These are phyloP conservation scores for Petrophora chlorosata DNA, from an alignment of 2,888 invertebrate genomes.

Conservation along the genomic window DNA sequence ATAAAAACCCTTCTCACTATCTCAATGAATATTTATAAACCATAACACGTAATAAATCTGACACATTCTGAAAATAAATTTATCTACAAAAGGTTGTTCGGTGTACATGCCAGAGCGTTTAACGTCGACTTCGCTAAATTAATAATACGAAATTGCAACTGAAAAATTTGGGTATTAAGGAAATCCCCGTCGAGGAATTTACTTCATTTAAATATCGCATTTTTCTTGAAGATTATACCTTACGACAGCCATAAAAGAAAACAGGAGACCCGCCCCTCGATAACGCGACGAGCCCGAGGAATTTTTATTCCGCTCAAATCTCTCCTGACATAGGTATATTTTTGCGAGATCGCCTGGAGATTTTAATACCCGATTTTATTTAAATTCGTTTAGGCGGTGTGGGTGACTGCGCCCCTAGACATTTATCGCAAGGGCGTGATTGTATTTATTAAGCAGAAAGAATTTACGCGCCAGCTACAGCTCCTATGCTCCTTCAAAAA, in stretches of 20 bases:
- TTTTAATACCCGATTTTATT: conserved; percentile 82
- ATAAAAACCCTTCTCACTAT: conserved; percentile 41
- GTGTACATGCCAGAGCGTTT: background rate
- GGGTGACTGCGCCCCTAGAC: conserved; percentile 75
- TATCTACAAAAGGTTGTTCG: background rate
- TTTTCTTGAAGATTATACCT: conserved; percentile 84
- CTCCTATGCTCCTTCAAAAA: conserved; percentile 34
- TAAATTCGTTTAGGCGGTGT: conserved; percentile 79
- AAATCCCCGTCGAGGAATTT: conserved; percentile 76
- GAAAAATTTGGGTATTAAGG: conserved; percentile 70
- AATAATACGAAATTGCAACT: conserved; percentile 73
- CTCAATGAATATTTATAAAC: conserved; percentile 28
- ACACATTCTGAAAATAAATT: conserved; percentile 2
- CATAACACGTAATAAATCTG: conserved; percentile 1
- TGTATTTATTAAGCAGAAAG: conserved; percentile 73
- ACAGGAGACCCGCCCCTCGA: conserved; percentile 79
- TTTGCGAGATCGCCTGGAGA: conserved; percentile 79
- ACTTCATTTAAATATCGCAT: conserved; percentile 84
- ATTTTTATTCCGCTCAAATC: conserved; percentile 83
- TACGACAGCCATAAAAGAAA: conserved; percentile 84
- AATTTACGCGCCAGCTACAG: conserved; percentile 44
- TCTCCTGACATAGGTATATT: conserved; percentile 82
- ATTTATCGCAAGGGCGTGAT: conserved; percentile 78
- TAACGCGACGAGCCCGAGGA: conserved; percentile 80
- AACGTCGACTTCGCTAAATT: conserved; percentile 52